Conservation (phyloP, 2,888 invertebrate species). For the Agrypnus murinus region DNA sequence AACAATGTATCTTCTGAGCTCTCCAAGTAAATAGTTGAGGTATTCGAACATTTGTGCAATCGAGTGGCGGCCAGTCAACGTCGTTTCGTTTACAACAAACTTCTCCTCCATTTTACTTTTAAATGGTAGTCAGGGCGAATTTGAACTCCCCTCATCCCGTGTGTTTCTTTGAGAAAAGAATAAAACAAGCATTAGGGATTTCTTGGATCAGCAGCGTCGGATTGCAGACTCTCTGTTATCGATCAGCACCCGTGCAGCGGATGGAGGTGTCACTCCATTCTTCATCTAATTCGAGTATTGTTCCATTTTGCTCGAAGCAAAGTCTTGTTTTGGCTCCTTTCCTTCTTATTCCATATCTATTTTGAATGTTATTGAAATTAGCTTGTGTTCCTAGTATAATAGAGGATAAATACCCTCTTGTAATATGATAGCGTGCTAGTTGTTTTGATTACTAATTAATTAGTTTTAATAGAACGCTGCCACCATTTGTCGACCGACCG, state of each 20-base stretch:
- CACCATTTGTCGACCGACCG: neutral
- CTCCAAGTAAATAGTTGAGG: slow-evolving; percentile 24
- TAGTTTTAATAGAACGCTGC: slow-evolving; percentile 18
- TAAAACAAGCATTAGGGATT: slow-evolving; percentile 37
- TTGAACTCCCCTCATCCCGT: slow-evolving; percentile 16
- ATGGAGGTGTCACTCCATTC: slow-evolving; percentile 40
- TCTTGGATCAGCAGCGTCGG: slow-evolving; percentile 32
- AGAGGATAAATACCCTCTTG: slow-evolving; percentile 18
- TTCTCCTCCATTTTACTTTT: slow-evolving; percentile 32
- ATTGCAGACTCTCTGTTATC: slow-evolving; percentile 35
- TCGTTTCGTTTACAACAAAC: slow-evolving; percentile 10
- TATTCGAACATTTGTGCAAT: slow-evolving; percentile 20
- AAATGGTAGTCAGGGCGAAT: slow-evolving; percentile 23
- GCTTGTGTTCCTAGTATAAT: slow-evolving; percentile 19
- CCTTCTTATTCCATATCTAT: neutral
- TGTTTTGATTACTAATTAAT: slow-evolving; percentile 36
- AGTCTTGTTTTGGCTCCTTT: slow-evolving; percentile 5
- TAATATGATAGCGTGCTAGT: slow-evolving; percentile 23
- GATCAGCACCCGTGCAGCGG: slow-evolving; percentile 32
- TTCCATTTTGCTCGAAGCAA: slow-evolving; percentile 14
- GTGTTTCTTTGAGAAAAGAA: slow-evolving; percentile 25
- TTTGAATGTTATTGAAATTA: slow-evolving; percentile 15
- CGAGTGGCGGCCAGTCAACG: slow-evolving; percentile 15
- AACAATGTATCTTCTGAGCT: slow-evolving; percentile 15
- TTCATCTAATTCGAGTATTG: slow-evolving; percentile 38